These are phyloP conservation scores for Setophaga petechia DNA, from an alignment of 2,113 vertebrate genomes.

Conservation along the genomic window DNA sequence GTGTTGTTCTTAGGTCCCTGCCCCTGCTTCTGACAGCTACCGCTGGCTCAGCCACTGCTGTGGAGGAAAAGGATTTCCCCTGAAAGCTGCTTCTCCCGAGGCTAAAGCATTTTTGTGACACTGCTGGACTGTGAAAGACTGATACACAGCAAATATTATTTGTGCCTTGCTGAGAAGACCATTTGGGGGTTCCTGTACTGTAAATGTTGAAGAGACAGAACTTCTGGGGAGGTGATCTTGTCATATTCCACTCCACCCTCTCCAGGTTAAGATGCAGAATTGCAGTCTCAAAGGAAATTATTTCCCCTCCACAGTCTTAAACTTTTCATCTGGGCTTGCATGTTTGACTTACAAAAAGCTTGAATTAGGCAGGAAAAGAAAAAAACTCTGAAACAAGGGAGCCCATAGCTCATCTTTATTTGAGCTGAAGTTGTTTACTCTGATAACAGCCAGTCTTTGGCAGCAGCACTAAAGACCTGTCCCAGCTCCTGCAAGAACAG, in stretches of 20 bases:
- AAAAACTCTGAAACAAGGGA: neutral
- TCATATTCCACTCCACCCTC: constrained; percentile 68
- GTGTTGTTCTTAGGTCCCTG: neutral
- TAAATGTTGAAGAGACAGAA: neutral
- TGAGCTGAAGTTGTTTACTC: neutral
- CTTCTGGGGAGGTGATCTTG: constrained; percentile 6
- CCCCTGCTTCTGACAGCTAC: neutral
- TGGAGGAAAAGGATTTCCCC: neutral
- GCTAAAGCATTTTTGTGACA: neutral
- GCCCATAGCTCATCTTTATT: neutral
- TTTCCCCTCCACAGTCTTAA: neutral
- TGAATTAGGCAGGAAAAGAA: neutral
- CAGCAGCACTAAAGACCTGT: neutral
- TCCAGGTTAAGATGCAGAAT: constrained; percentile 67
- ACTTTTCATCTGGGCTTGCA: neutral
- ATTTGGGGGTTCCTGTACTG: neutral
- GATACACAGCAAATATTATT: neutral
- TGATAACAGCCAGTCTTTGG: neutral
- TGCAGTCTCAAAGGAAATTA: constrained; percentile 37
- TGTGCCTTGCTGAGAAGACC: neutral
- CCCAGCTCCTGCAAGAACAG: neutral
- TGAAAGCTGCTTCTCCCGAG: neutral
- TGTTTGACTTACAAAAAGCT: neutral
- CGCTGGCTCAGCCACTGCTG: neutral
- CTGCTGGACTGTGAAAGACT: neutral